Evolutionary conservation across 2,113 vertebrate species (phyloP).

Genomic region (Melanerpes aurifrons): DNA sequence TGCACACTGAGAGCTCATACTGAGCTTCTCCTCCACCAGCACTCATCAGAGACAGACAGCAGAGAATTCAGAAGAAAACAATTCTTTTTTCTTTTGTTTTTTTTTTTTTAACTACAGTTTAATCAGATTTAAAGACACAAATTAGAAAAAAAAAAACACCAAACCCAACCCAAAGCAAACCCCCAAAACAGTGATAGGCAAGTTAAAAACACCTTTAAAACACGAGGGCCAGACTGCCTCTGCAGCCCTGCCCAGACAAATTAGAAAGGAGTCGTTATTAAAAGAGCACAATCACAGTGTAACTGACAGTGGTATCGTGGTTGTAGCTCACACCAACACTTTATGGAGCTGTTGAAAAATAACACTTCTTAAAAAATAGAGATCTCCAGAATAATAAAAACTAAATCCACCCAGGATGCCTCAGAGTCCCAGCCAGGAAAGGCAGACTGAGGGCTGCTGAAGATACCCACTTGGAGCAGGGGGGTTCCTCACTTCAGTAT

Average conservation of each 20-base stretch:
- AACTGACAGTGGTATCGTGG: slow-evolving; percentile 64
- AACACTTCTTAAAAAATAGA: slow-evolving; percentile 82
- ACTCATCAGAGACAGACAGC: too few species aligned
- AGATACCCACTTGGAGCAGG: slow-evolving; percentile 42
- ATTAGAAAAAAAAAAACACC: slow-evolving; percentile 66
- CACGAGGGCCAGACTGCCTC: slow-evolving; percentile 59
- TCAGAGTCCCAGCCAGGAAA: slow-evolving; percentile 59
- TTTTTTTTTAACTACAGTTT: slow-evolving; percentile 79
- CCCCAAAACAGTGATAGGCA: slow-evolving; percentile 66
- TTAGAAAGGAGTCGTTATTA: slow-evolving; percentile 64
- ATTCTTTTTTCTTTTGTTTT: too few species aligned
- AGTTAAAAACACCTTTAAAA: slow-evolving; percentile 80
- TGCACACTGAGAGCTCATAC: too few species aligned
- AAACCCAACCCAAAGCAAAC: too few species aligned
- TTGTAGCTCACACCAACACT: slow-evolving; percentile 64
- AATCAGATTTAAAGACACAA: slow-evolving; percentile 80
- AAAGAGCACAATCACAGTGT: slow-evolving; percentile 68
- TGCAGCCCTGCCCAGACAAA: slow-evolving; percentile 64
- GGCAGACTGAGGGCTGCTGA: slow-evolving; percentile 54
- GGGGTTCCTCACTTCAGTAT: background rate
- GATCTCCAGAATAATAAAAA: slow-evolving; percentile 79
- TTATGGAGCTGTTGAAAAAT: slow-evolving; percentile 79
- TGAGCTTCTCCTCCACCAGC: too few species aligned
- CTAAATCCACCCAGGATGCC: slow-evolving; percentile 69
- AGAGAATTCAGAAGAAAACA: too few species aligned